phyloP scores from a whole-genome alignment of 2,797 vertebrate genomes.

The Rousettus madagascariensis region DNA sequence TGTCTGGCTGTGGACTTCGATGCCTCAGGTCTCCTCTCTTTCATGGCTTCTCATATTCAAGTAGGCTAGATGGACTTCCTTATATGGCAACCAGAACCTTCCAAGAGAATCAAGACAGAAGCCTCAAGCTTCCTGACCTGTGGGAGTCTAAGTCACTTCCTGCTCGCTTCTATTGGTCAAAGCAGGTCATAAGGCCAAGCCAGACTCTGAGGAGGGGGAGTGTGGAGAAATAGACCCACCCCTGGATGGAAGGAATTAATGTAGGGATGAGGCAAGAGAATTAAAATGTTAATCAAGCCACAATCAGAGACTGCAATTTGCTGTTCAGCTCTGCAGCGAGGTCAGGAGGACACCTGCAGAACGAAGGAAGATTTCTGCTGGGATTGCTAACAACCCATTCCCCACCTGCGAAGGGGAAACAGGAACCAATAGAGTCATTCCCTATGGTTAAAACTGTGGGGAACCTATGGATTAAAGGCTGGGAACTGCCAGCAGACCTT shows the following conservation, averaged over 20 bases:
- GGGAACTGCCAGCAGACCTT: no score
- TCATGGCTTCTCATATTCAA: not conserved
- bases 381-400: no score
- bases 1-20: not conserved
- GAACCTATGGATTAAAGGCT: no score
- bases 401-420: no score
- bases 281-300: no score
- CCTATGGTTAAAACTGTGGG: no score
- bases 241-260: not conserved
- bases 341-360: no score
- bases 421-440: no score
- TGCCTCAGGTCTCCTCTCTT: not conserved
- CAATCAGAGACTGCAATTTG: no score
- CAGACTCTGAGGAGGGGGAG: not conserved
- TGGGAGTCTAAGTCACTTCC: not conserved
- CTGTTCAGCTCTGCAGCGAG: no score
- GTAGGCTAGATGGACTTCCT: not conserved
- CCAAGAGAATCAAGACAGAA: not conserved
- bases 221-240: not conserved
- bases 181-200: not conserved
- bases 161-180: not conserved
- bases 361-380: no score
- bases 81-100: not conserved
- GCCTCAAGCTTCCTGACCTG: not conserved
- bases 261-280: no score